Evolutionary conservation across 2,113 vertebrate genomes (phyloP).

Genomic region (Tragulus kanchil): DNA sequence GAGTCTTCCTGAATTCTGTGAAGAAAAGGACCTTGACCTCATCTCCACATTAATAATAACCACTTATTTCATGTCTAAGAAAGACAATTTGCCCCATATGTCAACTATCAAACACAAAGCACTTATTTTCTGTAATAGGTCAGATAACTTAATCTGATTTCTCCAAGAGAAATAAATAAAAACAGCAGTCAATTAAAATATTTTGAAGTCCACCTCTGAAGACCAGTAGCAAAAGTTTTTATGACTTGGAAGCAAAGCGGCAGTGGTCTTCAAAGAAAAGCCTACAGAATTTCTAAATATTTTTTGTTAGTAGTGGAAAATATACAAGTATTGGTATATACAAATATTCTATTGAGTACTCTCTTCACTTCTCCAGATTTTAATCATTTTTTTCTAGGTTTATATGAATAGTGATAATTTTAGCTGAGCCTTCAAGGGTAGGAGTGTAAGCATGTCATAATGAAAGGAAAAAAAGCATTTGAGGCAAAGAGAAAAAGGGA

Average conservation of each 20-base stretch:
- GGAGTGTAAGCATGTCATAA: neutral
- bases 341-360: neutral
- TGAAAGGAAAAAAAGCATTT: neutral
- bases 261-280: neutral
- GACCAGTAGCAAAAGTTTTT: neutral
- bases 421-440: neutral
- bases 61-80: neutral
- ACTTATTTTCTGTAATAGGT: neutral
- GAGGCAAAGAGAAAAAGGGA: neutral
- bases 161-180: neutral
- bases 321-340: too few species aligned
- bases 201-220: neutral
- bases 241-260: neutral
- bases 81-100: neutral
- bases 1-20: neutral
- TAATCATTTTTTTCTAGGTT: too few species aligned
- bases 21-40: neutral
- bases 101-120: neutral
- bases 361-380: neutral
- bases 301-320: neutral
- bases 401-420: too few species aligned
- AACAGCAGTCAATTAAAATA: neutral
- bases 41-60: neutral
- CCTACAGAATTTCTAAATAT: neutral
- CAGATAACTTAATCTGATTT: neutral